These are phyloP conservation scores for Crotalus tigris DNA, from an alignment of 2,113 vertebrate species.

Conservation along the genomic window DNA sequence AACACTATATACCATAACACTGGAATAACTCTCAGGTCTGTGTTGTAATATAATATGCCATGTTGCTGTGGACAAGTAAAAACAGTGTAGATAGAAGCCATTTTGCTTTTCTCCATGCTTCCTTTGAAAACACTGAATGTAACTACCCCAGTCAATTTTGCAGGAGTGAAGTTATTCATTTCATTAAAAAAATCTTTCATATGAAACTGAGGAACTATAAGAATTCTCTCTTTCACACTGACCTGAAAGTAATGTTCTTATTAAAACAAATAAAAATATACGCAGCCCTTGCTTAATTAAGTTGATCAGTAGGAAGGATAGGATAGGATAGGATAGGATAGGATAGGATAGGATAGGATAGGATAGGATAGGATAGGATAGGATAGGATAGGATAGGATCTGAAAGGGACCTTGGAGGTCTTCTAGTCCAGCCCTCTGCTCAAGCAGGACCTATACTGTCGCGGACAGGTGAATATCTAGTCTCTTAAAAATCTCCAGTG, in stretches of 20 bases:
- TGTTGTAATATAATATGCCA: neutral
- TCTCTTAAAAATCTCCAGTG: too few relatives aligned
- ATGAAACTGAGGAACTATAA: constrained; percentile 4
- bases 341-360: too few relatives aligned
- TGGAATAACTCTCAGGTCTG: neutral
- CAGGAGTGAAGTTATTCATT: neutral
- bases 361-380: too few relatives aligned
- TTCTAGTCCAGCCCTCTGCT: too few relatives aligned
- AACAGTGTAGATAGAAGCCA: neutral
- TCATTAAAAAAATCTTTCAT: neutral
- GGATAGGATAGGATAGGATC: too few relatives aligned
- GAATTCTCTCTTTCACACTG: neutral
- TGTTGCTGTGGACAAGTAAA: neutral
- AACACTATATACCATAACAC: neutral
- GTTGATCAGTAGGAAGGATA: neutral
- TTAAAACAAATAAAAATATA: neutral
- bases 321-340: too few relatives aligned
- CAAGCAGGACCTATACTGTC: too few relatives aligned
- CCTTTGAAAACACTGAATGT: neutral
- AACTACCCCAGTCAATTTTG: neutral
- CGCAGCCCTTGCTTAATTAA: neutral
- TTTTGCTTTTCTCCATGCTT: neutral
- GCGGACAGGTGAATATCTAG: too few relatives aligned
- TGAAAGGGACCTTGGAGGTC: too few relatives aligned
- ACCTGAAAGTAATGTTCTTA: neutral